These are phyloP conservation scores for Oophaga pumilio DNA, from an alignment of 2,113 vertebrate species.

Conservation along the genomic window DNA sequence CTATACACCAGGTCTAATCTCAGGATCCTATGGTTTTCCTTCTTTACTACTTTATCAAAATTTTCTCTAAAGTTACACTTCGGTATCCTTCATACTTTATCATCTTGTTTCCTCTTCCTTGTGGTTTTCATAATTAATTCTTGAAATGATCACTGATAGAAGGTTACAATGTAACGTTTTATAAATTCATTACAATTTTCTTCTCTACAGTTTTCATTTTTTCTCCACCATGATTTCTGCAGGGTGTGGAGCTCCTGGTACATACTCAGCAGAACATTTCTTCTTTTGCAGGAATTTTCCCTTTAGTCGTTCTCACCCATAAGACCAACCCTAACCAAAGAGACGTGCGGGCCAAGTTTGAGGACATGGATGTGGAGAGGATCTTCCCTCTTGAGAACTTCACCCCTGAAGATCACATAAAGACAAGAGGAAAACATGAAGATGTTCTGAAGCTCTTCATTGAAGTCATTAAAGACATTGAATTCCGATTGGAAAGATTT, in stretches of 20 bases:
- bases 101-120: no score
- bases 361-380: constrained; percentile 21
- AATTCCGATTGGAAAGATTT: neutral
- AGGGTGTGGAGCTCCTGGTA: neutral
- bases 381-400: constrained; percentile 26
- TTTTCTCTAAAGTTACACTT: no score
- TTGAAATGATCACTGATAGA: no score
- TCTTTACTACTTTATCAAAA: no score
- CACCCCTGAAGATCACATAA: constrained; percentile 6
- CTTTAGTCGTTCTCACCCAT: constrained; percentile 25
- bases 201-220: neutral
- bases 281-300: constrained; percentile 11
- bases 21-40: no score
- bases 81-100: no score
- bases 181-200: neutral
- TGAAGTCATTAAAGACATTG: constrained; percentile 26
- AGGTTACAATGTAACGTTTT: neutral
- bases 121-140: no score
- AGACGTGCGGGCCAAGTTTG: neutral
- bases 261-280: neutral
- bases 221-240: neutral
- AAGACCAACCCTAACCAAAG: neutral
- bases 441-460: neutral
- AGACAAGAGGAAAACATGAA: constrained; percentile 13
- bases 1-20: no score